Conservation (phyloP, 2,888 invertebrate genomes). For the Microplitis deprimator region DNA sequence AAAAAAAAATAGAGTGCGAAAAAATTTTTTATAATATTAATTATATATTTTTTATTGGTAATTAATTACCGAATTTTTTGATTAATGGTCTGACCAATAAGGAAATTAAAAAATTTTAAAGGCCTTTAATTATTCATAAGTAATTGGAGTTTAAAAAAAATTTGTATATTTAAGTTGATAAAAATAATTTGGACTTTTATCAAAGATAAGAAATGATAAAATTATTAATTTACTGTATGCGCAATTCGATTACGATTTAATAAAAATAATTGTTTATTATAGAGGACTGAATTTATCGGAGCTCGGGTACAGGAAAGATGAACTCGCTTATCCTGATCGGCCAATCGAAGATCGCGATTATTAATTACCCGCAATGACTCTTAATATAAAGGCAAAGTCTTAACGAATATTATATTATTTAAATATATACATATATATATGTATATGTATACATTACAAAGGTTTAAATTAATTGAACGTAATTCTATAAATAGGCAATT, state of each 20-base stretch:
- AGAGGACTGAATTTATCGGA: neutral
- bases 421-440: neutral
- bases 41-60: neutral
- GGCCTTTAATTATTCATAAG: neutral
- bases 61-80: conserved; percentile 6
- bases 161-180: too few relatives aligned
- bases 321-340: neutral
- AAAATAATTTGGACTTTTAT: too few relatives aligned
- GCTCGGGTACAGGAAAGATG: neutral
- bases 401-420: neutral
- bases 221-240: neutral
- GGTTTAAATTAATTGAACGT: neutral
- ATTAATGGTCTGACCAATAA: conserved; percentile 19
- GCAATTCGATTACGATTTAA: neutral
- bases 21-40: neutral
- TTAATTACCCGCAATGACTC: conserved; percentile 65
- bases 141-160: too few relatives aligned
- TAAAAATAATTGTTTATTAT: neutral
- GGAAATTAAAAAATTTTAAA: neutral
- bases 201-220: neutral
- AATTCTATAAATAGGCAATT: neutral
- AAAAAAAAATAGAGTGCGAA: neutral
- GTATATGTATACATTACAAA: neutral
- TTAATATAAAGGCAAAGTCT: conserved; percentile 24
- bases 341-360: conserved; percentile 29